Conservation (phyloP, 2,113 vertebrate genomes). For the zebrafish (Danio rerio) region DNA sequence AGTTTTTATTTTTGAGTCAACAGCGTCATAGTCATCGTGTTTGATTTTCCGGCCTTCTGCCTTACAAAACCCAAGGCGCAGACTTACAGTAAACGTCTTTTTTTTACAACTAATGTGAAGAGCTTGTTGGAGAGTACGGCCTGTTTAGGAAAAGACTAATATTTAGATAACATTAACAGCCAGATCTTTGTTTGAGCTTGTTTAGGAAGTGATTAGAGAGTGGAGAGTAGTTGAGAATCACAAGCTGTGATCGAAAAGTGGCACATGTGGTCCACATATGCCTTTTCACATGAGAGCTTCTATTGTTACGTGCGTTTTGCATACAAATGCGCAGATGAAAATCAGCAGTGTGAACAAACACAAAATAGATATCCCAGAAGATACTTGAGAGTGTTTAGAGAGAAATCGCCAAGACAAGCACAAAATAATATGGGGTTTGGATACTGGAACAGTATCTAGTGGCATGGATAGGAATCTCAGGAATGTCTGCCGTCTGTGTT, state of each 20-base stretch:
- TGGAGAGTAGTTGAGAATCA: slow-evolving; percentile 45
- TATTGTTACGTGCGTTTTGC: slow-evolving; percentile 49
- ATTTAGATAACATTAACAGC: slow-evolving; percentile 48
- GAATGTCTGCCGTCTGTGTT: slow-evolving; percentile 74
- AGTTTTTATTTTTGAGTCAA: not conserved
- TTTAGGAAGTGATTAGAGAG: slow-evolving; percentile 59
- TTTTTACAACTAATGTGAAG: slow-evolving; percentile 19
- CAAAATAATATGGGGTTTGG: slow-evolving; percentile 54
- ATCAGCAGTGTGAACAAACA: slow-evolving; percentile 53
- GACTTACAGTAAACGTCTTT: slow-evolving; percentile 8
- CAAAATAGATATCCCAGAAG: slow-evolving; percentile 57
- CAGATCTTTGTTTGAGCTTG: slow-evolving; percentile 39
- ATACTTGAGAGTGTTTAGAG: slow-evolving; percentile 46
- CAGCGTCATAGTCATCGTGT: not conserved
- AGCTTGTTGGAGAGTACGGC: slow-evolving; percentile 21
- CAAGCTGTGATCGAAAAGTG: slow-evolving; percentile 17
- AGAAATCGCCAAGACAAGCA: slow-evolving; percentile 51
- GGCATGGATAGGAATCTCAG: slow-evolving; percentile 64
- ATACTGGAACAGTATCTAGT: slow-evolving; percentile 50
- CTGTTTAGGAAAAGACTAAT: slow-evolving; percentile 48
- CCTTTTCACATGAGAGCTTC: slow-evolving; percentile 29
- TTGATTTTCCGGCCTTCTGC: slow-evolving; percentile 16
- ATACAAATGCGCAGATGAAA: slow-evolving; percentile 62
- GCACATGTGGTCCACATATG: slow-evolving; percentile 68
- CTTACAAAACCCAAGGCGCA: not conserved